A percentile compares a stretch with the other conserved stretches of the same genome.
phyloP scores from a whole-genome alignment of 2,113 vertebrate species.

The Ariopsis seemanni region DNA sequence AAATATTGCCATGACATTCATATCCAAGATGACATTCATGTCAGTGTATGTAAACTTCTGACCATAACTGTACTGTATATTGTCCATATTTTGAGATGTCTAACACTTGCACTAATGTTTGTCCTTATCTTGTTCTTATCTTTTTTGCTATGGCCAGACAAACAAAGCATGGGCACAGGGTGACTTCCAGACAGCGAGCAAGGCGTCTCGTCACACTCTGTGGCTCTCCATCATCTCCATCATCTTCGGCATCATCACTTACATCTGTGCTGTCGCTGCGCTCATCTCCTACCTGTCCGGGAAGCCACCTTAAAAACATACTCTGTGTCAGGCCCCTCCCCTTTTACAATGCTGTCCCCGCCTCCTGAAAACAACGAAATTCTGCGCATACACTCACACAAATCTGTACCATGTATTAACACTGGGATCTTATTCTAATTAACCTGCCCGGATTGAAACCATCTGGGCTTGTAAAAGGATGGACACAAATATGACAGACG shows the following conservation, averaged over 20 bases:
- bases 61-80: too few species aligned
- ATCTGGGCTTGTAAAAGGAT: slow-evolving; percentile 24
- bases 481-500: neutral
- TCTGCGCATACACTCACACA: slow-evolving; percentile 18
- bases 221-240: slow-evolving; percentile 84
- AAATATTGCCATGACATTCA: too few species aligned
- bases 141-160: slow-evolving; percentile 71
- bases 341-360: neutral
- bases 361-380: slow-evolving; percentile 6
- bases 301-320: slow-evolving; percentile 70
- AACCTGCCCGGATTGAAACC: slow-evolving; percentile 8
- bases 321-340: neutral
- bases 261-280: slow-evolving; percentile 79
- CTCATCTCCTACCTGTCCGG: slow-evolving; percentile 85
- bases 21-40: too few species aligned
- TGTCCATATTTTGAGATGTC: neutral
- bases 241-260: slow-evolving; percentile 83
- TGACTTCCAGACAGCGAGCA: slow-evolving; percentile 79
- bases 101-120: slow-evolving; percentile 4
- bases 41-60: too few species aligned
- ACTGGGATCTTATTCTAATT: slow-evolving; percentile 38
- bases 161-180: slow-evolving; percentile 85
- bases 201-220: slow-evolving; percentile 81
- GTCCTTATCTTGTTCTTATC: slow-evolving; percentile 1
- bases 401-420: slow-evolving; percentile 40